phyloP scores from a whole-genome alignment of 1,140 invertebrate genomes.

The Oncopodura yosiiana region DNA sequence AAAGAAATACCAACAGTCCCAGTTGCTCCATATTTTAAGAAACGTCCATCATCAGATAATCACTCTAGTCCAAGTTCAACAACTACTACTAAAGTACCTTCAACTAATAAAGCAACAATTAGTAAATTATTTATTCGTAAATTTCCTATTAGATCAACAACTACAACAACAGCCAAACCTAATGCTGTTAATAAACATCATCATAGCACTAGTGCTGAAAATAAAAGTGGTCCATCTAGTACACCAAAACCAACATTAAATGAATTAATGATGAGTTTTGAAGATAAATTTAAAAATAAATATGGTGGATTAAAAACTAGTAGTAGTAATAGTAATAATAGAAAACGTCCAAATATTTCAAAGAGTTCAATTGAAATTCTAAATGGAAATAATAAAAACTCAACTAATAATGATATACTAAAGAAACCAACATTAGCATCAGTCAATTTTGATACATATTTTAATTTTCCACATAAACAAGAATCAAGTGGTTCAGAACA shows the following conservation, averaged over 20 bases:
- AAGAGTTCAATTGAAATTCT: no score
- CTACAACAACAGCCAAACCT: neutral
- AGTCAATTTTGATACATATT: no score
- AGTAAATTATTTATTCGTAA: constrained; percentile 20
- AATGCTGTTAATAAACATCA: neutral
- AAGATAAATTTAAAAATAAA: constrained; percentile 10
- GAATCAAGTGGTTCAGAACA: neutral
- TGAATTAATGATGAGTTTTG: constrained; percentile 3
- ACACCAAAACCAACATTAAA: constrained; percentile 3
- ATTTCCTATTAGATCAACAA: constrained; percentile 22
- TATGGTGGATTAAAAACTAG: neutral
- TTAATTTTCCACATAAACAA: neutral
- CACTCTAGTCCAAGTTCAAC: neutral
- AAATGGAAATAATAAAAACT: constrained; percentile 7
- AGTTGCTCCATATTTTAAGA: constrained; percentile 6
- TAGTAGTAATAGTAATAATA: neutral
- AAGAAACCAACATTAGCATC: no score
- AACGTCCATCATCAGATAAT: no score
- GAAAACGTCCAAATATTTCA: neutral
- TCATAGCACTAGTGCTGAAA: neutral
- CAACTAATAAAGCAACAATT: constrained; percentile 20
- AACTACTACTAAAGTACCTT: neutral
- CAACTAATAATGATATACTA: constrained; percentile 3
- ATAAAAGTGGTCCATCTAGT: constrained; percentile 1
- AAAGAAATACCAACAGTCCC: constrained; percentile 27